phyloP scores from a whole-genome alignment of 2,113 vertebrate genomes.

The Athene noctua region DNA sequence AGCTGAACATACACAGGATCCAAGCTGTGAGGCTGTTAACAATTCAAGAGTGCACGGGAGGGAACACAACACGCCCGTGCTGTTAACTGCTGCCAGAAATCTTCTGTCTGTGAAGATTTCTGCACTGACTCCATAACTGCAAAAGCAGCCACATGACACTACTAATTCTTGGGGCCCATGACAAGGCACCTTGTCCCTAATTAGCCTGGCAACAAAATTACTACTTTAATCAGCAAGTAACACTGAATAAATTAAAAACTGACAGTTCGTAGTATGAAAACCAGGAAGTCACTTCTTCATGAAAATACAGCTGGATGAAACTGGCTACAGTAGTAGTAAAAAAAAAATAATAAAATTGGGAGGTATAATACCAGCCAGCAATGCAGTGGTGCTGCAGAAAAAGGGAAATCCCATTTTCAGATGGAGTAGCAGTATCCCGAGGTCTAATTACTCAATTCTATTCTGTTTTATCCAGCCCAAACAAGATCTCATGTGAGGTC shows the following conservation, averaged over 20 bases:
- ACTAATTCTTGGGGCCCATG: not conserved
- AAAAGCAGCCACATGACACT: not conserved
- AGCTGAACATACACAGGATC: not conserved
- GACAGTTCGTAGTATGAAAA: not conserved
- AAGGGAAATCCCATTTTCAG: not conserved
- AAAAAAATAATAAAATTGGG: not conserved
- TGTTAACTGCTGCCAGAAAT: not conserved
- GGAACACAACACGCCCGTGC: accelerated
- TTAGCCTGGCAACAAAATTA: not conserved
- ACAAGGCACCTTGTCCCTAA: not conserved
- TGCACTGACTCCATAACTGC: not conserved
- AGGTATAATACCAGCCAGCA: not conserved
- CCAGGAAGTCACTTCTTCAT: not conserved
- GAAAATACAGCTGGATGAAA: not conserved
- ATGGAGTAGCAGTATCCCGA: not conserved
- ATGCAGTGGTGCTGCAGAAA: not conserved
- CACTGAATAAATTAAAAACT: not conserved
- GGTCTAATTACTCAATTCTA: not conserved
- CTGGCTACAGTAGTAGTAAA: not conserved
- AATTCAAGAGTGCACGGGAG: not conserved
- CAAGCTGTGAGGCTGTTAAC: not conserved
- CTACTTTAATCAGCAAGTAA: not conserved
- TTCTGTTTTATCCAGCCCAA: not conserved
- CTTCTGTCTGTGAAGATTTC: not conserved
- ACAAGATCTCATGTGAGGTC: not conserved